Base-by-base conservation (phyloP, 2,888 invertebrate genomes). In the Parnassius apollo region DNA sequence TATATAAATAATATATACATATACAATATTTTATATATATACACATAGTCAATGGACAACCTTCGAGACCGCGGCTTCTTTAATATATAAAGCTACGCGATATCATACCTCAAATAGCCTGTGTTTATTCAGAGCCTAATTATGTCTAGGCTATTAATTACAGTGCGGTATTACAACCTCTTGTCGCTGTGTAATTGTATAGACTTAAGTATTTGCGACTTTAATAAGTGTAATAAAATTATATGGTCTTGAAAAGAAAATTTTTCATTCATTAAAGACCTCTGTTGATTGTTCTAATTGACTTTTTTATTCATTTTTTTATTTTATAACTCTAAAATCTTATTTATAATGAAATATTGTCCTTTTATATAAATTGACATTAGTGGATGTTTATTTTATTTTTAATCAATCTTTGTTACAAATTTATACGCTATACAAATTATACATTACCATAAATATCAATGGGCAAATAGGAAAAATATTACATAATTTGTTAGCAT, bases 61-160 rank as follows among this genome's bases (percentile, higher is more conserved):
- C 45, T 61, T 56, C 25, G 22, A 22, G 18, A 11, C 2, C 9
- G 65, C 67, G 68, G 65, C 62, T 12, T 61, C 65, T 68, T 68
- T 68, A 35, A 35, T 35, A 56, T 67, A n/a, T 55, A 48, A 57
- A 65, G 25, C 57, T 50, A 13, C 13, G 44, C 48, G 25, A 13
- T 56, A 62, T 65, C 65, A 63, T 66, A 64, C 61, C 59, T 65
- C 60, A 68, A 70, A 68, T 67, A 66, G 63, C 50, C 57, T 50
- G 11, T 63, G 64, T 67, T 62, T 67, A 65, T 64, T 66, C 57
- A 65, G 56, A 49, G 61, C 59, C 64, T 64, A 70, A 69, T 69
- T 69, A 69, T 58, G 59, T 65, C 62, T 59, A 53, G 60, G 60
- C 62, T 60, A 69, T 69, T 66, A 65, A 66, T 69, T 61, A 68